Conservation (phyloP, 2,888 invertebrate genomes). For the Sarcophaga carnaria region DNA sequence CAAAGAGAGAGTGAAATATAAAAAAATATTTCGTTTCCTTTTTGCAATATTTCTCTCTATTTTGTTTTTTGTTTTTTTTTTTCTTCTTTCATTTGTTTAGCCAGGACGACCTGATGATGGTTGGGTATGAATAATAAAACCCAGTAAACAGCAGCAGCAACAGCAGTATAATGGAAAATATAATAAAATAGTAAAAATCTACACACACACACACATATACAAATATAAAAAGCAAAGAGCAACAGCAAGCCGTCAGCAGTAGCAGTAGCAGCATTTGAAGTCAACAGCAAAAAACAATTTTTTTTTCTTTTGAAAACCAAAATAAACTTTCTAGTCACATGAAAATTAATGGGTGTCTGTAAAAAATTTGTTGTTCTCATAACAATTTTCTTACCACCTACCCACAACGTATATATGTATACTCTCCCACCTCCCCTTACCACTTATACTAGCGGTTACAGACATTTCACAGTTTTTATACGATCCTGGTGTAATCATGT, state of each 20-base stretch:
- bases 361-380: conserved; percentile 66
- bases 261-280: background rate
- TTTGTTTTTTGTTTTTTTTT: conserved; percentile 17
- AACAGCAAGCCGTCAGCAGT: conserved; percentile 41
- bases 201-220: conserved; percentile 26
- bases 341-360: conserved; percentile 70
- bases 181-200: conserved; percentile 56
- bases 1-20: conserved; percentile 25
- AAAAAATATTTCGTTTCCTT: conserved; percentile 52
- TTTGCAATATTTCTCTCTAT: background rate
- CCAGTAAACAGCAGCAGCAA: background rate
- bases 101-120: conserved; percentile 50
- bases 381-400: conserved; percentile 44
- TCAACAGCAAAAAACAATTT: conserved; percentile 21
- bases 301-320: conserved; percentile 14
- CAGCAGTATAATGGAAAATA: background rate
- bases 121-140: conserved; percentile 35
- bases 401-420: background rate
- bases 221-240: conserved; percentile 56
- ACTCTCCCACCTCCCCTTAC: conserved; percentile 37
- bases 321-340: conserved; percentile 68
- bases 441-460: conserved; percentile 51
- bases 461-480: conserved; percentile 65
- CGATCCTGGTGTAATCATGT: conserved; percentile 61
- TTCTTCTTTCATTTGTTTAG: conserved; percentile 45